These are phyloP conservation scores for Myiothlypis coronata DNA, from an alignment of 2,797 vertebrate genomes.

Conservation along the genomic window DNA sequence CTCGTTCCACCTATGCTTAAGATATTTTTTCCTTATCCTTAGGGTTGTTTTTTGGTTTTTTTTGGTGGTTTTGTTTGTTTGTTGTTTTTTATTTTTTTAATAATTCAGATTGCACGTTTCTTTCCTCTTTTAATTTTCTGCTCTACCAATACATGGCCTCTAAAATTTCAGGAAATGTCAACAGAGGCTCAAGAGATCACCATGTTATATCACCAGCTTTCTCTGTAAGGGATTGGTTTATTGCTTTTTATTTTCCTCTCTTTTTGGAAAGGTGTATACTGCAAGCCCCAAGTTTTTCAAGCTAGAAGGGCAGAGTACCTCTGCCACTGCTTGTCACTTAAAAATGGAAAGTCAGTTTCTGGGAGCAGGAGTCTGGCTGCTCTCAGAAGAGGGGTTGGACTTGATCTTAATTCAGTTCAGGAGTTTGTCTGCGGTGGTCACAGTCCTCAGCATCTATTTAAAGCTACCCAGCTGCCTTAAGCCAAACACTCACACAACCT, in stretches of 20 bases:
- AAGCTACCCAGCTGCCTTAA: not conserved
- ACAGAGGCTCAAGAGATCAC: not conserved
- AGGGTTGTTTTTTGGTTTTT: too few relatives aligned
- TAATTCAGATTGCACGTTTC: not conserved
- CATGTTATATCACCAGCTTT: not conserved
- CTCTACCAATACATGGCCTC: not conserved
- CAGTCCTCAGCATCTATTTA: not conserved
- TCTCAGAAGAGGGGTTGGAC: not conserved
- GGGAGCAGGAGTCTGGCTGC: not conserved
- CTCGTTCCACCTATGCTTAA: not conserved
- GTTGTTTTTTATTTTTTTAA: not conserved
- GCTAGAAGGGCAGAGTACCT: not conserved
- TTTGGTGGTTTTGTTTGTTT: not conserved
- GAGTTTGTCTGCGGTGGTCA: not conserved
- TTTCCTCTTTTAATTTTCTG: not conserved
- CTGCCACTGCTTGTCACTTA: not conserved
- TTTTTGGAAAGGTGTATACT: not conserved
- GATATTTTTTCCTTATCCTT: not conserved
- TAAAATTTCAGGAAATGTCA: not conserved
- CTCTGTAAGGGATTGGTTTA: not conserved
- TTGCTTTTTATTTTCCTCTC: not conserved
- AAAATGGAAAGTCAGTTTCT: not conserved
- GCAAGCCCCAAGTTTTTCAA: not conserved
- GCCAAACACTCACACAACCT: not conserved
- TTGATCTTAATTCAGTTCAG: not conserved